A percentile compares a stretch with the other conserved stretches of the same genome.
Conservation (phyloP, 2,888 invertebrate species). For the Agonopterix alstromeriana region DNA sequence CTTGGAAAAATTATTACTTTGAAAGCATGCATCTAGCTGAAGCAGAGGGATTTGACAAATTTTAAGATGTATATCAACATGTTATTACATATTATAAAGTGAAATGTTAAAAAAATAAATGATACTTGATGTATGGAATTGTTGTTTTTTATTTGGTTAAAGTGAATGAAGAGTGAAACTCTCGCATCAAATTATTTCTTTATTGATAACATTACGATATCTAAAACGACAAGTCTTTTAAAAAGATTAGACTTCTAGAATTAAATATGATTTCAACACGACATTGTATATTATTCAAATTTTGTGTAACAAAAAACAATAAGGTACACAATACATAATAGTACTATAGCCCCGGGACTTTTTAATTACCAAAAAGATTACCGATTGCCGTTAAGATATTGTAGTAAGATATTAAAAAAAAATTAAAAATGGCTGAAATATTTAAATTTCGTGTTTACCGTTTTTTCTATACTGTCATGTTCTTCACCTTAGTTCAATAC, state of each 20-base stretch:
- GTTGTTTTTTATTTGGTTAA: not conserved
- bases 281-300: too few relatives aligned
- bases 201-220: constrained; percentile 21
- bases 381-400: too few relatives aligned
- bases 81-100: constrained; percentile 26
- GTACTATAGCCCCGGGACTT: too few relatives aligned
- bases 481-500: too few relatives aligned
- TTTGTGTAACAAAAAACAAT: too few relatives aligned
- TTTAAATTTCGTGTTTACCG: too few relatives aligned
- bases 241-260: constrained; percentile 24
- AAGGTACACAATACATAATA: too few relatives aligned
- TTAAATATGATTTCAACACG: not conserved
- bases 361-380: too few relatives aligned
- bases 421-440: too few relatives aligned
- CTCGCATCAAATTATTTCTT: constrained; percentile 18
- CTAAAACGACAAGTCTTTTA: constrained; percentile 16
- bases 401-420: too few relatives aligned
- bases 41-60: constrained; percentile 37
- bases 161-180: not conserved
- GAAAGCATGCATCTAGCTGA: constrained; percentile 36
- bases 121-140: constrained; percentile 31
- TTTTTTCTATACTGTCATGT: too few relatives aligned
- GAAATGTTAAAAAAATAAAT: constrained; percentile 56
- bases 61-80: constrained; percentile 40
- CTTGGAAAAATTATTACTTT: not conserved